Evolutionary conservation across 2,797 vertebrate genomes (phyloP).

Genomic region (Takifugu rubripes): DNA sequence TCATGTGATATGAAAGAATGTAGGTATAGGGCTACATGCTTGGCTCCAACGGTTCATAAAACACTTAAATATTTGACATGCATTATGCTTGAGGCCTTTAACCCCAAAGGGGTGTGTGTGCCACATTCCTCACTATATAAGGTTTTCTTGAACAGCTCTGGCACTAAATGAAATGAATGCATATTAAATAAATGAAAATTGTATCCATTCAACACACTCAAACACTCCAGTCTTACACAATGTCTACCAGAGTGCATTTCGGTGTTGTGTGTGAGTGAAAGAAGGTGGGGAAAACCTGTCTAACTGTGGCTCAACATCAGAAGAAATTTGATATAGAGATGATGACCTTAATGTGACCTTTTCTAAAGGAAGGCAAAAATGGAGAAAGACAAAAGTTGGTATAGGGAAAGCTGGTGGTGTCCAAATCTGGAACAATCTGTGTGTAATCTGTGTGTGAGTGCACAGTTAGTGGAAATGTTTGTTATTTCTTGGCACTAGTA

Average conservation of each 20-base stretch:
- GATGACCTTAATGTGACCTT: conserved; percentile 15
- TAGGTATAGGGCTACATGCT: conserved; percentile 31
- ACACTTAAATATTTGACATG: conserved; percentile 49
- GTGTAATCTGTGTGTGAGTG: conserved; percentile 3
- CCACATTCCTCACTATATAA: conserved; percentile 25
- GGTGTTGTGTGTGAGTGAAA: not conserved
- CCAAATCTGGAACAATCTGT: conserved; percentile 44
- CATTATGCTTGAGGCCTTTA: conserved; percentile 35
- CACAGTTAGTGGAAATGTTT: not conserved
- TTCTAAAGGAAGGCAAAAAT: conserved; percentile 11
- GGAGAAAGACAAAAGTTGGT: conserved; percentile 9
- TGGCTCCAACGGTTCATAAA: conserved; percentile 44
- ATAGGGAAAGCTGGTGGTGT: conserved; percentile 16
- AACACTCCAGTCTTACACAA: conserved; percentile 36
- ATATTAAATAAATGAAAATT: conserved; percentile 25
- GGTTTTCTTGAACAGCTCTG: conserved; percentile 21
- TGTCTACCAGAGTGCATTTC: conserved; percentile 23
- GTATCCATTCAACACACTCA: conserved; percentile 9
- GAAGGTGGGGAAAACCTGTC: conserved; percentile 7
- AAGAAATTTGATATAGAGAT: conserved; percentile 24
- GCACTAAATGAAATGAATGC: conserved; percentile 14
- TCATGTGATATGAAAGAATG: conserved; percentile 58
- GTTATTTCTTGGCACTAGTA: conserved; percentile 55
- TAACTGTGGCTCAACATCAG: conserved; percentile 31
- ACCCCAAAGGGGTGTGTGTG: conserved; percentile 18